Evolutionary conservation across 2,113 vertebrate species (phyloP).

Genomic region (chimpanzee (Pan troglodytes)): DNA sequence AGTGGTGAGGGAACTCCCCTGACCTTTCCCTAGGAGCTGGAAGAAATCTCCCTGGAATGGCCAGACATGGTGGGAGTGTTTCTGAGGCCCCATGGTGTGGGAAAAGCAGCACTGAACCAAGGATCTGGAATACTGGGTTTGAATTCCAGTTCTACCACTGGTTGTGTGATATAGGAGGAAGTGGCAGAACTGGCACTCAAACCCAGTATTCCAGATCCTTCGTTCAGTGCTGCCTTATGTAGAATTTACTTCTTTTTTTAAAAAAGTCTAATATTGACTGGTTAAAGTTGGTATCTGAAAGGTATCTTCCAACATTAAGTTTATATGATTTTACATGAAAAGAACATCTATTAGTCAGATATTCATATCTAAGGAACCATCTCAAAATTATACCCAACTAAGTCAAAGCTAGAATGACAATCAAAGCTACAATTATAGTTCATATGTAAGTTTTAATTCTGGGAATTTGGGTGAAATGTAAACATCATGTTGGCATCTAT

Average conservation of each 20-base stretch:
- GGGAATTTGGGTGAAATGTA: background rate
- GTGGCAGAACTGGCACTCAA: background rate
- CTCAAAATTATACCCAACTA: background rate
- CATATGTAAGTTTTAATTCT: background rate
- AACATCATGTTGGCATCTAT: background rate
- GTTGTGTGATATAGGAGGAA: background rate
- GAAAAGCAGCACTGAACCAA: background rate
- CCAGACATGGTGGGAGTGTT: background rate
- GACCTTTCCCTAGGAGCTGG: background rate
- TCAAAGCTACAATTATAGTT: background rate
- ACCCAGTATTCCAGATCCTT: background rate
- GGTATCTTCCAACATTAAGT: background rate
- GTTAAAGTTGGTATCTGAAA: background rate
- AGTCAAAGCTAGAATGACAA: background rate
- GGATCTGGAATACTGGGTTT: background rate
- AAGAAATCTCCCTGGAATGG: background rate
- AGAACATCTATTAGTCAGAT: background rate
- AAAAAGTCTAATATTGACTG: background rate
- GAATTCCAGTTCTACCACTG: background rate
- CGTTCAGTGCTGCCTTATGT: accelerated
- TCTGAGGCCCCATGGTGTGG: background rate
- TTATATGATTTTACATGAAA: background rate
- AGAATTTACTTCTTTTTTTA: background rate
- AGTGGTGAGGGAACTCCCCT: background rate
- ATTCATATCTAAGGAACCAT: background rate